Evolutionary conservation across 2,797 vertebrate genomes (phyloP).

Genomic region (Falco berigora): DNA sequence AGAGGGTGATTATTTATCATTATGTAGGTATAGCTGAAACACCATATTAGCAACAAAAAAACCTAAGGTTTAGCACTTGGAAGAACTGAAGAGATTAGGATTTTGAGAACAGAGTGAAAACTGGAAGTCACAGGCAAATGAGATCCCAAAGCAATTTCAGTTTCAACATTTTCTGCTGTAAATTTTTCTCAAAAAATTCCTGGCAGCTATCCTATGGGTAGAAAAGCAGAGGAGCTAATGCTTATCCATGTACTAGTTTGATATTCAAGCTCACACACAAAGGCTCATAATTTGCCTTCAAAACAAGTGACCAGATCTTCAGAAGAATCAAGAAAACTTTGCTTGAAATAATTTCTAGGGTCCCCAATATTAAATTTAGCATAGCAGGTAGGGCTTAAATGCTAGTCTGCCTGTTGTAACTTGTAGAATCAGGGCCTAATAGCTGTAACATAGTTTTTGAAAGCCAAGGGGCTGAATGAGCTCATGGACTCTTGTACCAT

Average conservation of each 20-base stretch:
- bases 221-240: not conserved
- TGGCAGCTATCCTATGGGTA: not conserved
- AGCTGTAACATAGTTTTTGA: conserved; percentile 17
- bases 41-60: not conserved
- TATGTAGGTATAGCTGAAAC: not conserved
- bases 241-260: not conserved
- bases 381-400: not conserved
- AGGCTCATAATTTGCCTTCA: conserved; percentile 13
- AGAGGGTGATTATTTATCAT: not conserved
- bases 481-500: conserved; percentile 32
- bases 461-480: conserved; percentile 17
- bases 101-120: not conserved
- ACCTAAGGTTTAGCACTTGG: not conserved
- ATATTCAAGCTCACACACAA: not conserved
- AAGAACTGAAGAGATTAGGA: not conserved
- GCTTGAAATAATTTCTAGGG: conserved; percentile 20
- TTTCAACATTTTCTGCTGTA: not conserved
- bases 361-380: not conserved
- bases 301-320: conserved; percentile 13
- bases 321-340: conserved; percentile 19
- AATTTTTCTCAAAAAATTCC: not conserved
- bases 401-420: not conserved
- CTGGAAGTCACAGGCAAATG: not conserved
- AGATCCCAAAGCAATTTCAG: not conserved
- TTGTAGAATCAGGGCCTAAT: conserved; percentile 6